Evolutionary conservation across 2,113 vertebrate species (phyloP), one percentile per base, ranked within the genome.

Genomic region (Hyaena hyaena): DNA sequence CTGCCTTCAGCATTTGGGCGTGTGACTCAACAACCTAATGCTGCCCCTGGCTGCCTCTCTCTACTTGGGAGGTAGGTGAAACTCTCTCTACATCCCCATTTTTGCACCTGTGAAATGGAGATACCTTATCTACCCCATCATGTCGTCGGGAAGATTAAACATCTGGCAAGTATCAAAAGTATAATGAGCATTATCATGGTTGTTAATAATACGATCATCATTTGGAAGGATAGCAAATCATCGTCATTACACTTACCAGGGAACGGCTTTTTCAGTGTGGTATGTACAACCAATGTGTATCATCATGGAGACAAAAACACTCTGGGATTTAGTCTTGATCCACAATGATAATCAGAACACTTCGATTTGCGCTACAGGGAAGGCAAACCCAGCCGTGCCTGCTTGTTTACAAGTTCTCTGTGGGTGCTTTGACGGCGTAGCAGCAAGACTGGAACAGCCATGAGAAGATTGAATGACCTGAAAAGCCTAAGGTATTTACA

Each of bases 391-490:
- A 19, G 33, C 24, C n/a, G 0, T 10, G 12, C 11, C 48, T 10
- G 7, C 19, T 26, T 16, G 21, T 50, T 24, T 10, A 7, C 19
- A 5, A 1, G 1, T 10, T 28, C 3, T 17, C 23, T 8, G 3
- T 0, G 2, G 39, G 26, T 11, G 43, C 7, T 14, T 24, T 43
- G 3, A 12, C 0, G 31, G 0, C 0, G 16, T 16, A 2, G 4
- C 10, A 17, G 24, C 31, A 26, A 26, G 6, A 58, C 26, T 4
- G 24, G 26, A 35, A 4, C 2, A 66, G 2, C 16, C 35, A 17
- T 2, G 31, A 2, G 28, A 63, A 2, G 10, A 33, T 45, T 2
- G 0, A 2, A 53, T 35, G 17, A 16, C 24, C 21, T 4, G 0
- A 35, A 11, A 80, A 35, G 12, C n/a, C 21, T 53, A 10, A 73